Base-by-base conservation (phyloP, 2,888 invertebrate genomes). In the Tachystola acroxantha region DNA sequence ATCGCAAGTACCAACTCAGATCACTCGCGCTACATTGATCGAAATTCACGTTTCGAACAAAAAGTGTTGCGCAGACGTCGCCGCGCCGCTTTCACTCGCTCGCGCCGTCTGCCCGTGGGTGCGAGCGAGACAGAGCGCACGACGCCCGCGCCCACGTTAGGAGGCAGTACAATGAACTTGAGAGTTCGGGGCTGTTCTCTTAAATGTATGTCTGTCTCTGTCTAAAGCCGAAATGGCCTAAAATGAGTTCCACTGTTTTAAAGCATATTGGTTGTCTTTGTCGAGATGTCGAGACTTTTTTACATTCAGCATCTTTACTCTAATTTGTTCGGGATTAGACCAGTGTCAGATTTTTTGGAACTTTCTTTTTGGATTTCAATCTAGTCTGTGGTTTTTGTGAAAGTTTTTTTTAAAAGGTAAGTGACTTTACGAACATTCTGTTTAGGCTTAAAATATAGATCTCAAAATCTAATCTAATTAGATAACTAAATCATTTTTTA, bases 141-240 rank as follows among this genome's bases (percentile, higher is more conserved):
- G 66, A 58, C 75, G 78, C 79, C 64, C 75, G 78, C 82, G 80
- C 80, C 80, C 74, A 79, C 74, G 70, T 63, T 62, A 64, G 70
- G 75, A 77, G 82, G 61, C 75, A 72, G 82, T 77, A 71, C 82
- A 70, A 64, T 84, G 82, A 84, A 82, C 84, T 67, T 72, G 52
- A 24, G 24, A 50, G 50, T 68, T 67, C 53, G 57, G 64, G 63
- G 57, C 62, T 47, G 55, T 53, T 51, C 58, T 53, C 48, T 46
- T 54, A 52, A 62, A 68, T 60, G 49, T 56, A 53, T 45, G 46
- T 44, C 59, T 54, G 52, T 82, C 82, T 66, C 76, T 43, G 44
- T 80, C 71, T 43, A 48, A 43, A 53, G 60, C 54, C 59, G 57
- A 63, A 60, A 59, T 53, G 58, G 38, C 52, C 45, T 46, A 50